These are phyloP conservation scores for Pterocles burchelli DNA, from an alignment of 2,113 vertebrate species.

Conservation along the genomic window DNA sequence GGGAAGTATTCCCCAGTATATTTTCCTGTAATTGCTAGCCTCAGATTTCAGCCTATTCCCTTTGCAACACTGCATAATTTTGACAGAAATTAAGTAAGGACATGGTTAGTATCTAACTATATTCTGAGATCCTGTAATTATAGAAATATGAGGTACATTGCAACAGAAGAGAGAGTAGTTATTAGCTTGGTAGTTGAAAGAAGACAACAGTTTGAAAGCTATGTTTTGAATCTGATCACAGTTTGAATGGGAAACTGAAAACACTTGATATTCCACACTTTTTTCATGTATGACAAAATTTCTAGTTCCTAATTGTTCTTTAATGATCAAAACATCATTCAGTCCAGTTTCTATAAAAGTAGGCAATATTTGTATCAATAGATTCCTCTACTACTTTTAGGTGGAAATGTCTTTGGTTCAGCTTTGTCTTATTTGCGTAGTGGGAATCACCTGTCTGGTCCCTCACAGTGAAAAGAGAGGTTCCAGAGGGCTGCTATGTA, in stretches of 20 bases:
- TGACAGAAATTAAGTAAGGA: neutral
- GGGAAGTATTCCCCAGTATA: neutral
- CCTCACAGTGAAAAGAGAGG: neutral
- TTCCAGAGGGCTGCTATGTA: rapidly evolving
- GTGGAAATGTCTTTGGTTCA: neutral
- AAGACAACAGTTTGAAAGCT: neutral
- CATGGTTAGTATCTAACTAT: neutral
- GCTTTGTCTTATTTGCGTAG: neutral
- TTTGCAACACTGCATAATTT: neutral
- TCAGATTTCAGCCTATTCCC: neutral
- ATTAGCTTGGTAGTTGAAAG: neutral
- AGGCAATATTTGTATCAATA: neutral
- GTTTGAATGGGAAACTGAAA: neutral
- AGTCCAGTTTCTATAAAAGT: neutral
- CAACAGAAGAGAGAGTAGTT: neutral
- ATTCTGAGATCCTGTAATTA: neutral
- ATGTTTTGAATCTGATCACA: neutral
- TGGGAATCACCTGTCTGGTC: neutral
- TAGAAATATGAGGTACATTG: neutral
- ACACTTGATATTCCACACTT: neutral
- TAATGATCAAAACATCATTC: neutral
- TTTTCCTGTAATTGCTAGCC: neutral
- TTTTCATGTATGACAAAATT: neutral
- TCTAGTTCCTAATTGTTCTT: neutral
- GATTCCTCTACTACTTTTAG: neutral